Percentiles rank a stretch among this genome's conserved stretches.
phyloP scores from a whole-genome alignment of 92 coral and sea anemone genomes.

The Plumapathes pennacea region DNA sequence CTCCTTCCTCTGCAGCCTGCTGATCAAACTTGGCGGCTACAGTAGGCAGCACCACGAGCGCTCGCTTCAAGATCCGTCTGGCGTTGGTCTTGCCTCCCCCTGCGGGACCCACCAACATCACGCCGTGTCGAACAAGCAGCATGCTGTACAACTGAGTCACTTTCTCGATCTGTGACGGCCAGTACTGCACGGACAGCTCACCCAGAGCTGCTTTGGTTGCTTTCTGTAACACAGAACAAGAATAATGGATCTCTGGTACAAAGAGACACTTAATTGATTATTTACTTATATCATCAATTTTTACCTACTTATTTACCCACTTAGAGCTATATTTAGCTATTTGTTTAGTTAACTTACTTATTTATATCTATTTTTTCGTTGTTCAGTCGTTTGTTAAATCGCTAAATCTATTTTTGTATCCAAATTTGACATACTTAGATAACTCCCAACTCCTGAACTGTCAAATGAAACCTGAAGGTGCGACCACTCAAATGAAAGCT shows the following conservation, averaged over 20 bases:
- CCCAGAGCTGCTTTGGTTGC: constrained; percentile 68
- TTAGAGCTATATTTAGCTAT: no score
- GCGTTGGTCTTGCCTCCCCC: constrained; percentile 97
- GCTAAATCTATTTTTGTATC: no score
- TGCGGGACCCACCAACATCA: constrained; percentile 91
- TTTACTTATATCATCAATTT: no score
- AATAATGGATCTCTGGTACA: not conserved
- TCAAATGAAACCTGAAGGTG: no score
- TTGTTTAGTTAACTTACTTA: no score
- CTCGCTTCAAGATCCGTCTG: constrained; percentile 83
- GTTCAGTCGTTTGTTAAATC: no score
- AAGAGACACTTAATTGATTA: no score
- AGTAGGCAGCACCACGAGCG: constrained; percentile 75
- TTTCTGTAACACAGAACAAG: constrained; percentile 41
- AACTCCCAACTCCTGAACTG: no score
- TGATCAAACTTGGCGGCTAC: constrained; percentile 61
- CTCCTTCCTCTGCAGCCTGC: constrained; percentile 25
- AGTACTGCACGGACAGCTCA: constrained; percentile 73
- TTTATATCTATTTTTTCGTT: no score
- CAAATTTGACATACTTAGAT: no score
- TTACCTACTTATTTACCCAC: no score
- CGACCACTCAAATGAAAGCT: no score
- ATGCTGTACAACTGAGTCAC: constrained; percentile 78
- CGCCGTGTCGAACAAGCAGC: constrained; percentile 81
- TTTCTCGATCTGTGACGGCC: constrained; percentile 81